Base-by-base conservation (phyloP, 30 jellyfish, hydroid and myxozoan species). In the Nemopilema nomurai region DNA sequence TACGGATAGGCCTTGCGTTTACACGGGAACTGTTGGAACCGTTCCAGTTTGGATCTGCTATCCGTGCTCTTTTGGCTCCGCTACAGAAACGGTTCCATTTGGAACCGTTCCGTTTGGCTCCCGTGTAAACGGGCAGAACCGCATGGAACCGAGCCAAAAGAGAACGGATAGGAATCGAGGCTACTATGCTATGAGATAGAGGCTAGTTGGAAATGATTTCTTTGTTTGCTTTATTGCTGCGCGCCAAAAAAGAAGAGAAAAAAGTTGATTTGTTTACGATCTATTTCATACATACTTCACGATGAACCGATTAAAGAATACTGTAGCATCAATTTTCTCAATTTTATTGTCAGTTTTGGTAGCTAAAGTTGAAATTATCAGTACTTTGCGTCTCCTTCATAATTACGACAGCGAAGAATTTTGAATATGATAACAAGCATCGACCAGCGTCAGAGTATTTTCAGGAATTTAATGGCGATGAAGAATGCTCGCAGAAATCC, bases 1-100 rank as follows among this genome's bases (percentile, higher is more conserved):
- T 69, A 21, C 79, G 79, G 79, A 69, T 69, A 69, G 79, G 79
- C 51, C 79, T 69, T 27, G 79, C 79, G 79, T 69, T 69, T 69
- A 69, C 79, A 69, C 79, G 41, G 79, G 79, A 69, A 27, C 41
- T 22, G 79, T 20, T 69, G 79, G 79, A 69, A 69, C 41, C 41
- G 79, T 69, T 22, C 51, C 79, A 27, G 79, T 27, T 27, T 69
- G 79, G 41, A 20, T 27, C 51, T 69, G 41, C 51, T 27, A 20
- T 69, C 51, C 79, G 79, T 27, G 41, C 51, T 69, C 33, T 20
- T 69, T 69, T 69, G 51, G 51, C 41, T 69, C 51, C 51, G 79
- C 79, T 69, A 27, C 79, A 69, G 79, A 22, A 20, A 27, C 41
- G 51, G 22, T 20, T 69, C 49, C 22, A 69, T 41, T 41, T 41